Evolutionary conservation across 1,140 invertebrate genomes (phyloP).

Genomic region (Wasmannia auropunctata): DNA sequence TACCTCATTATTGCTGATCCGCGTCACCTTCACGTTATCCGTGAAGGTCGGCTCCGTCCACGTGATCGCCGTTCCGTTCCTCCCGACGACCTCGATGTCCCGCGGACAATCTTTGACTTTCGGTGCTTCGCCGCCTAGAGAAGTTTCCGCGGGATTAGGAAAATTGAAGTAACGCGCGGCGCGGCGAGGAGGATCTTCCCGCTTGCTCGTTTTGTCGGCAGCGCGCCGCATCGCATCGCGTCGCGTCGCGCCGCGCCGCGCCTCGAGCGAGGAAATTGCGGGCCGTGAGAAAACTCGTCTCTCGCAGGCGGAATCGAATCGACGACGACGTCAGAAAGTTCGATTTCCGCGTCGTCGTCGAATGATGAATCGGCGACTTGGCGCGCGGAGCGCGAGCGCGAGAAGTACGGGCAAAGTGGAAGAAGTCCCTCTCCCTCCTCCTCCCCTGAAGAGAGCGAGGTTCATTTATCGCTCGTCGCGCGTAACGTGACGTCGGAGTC

Average conservation of each 20-base stretch:
- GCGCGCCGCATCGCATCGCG: background rate
- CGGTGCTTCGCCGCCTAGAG: slow-evolving; percentile 82
- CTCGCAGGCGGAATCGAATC: background rate
- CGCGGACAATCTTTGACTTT: slow-evolving; percentile 83
- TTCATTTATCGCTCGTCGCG: background rate
- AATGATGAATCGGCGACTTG: slow-evolving; percentile 47
- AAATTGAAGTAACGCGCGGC: too few relatives aligned
- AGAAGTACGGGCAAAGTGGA: background rate
- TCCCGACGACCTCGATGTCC: slow-evolving; percentile 79
- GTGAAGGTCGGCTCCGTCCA: slow-evolving; percentile 87
- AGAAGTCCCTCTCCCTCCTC: too few relatives aligned
- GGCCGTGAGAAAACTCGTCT: background rate
- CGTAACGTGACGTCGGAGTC: background rate
- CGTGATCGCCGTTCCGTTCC: slow-evolving; percentile 82
- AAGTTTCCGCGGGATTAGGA: slow-evolving; percentile 53
- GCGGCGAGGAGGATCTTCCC: background rate
- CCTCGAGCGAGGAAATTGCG: slow-evolving; percentile 32
- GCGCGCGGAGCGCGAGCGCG: background rate
- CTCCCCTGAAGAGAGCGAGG: too few relatives aligned
- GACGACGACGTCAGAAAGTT: slow-evolving; percentile 41
- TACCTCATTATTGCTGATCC: slow-evolving; percentile 85
- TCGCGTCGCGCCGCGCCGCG: background rate
- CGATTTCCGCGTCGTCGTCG: slow-evolving; percentile 42
- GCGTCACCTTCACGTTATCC: slow-evolving; percentile 86
- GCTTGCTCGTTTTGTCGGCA: background rate